Evolutionary conservation across 2,113 vertebrate species (phyloP), one percentile per base, ranked within the genome.

Genomic region (Syngnathus scovelli): DNA sequence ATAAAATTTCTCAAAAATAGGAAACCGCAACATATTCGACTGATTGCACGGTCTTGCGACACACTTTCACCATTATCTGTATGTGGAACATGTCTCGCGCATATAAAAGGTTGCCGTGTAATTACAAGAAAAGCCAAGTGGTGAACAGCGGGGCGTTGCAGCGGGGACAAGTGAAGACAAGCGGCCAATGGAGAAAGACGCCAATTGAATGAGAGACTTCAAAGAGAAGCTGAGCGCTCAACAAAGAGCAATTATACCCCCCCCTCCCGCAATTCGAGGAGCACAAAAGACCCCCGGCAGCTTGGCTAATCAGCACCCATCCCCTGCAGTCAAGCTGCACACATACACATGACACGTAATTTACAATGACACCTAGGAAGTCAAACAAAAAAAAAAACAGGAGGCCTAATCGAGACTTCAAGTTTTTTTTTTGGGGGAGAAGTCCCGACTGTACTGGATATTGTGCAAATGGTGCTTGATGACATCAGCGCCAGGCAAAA

Each of bases 151-250:
- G 54, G 68, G 73, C 64, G 61, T 71, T 67, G 81, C 65, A 69
- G 66, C 62, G 54, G 21, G 55, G 64, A 70, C 55, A 66, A 66
- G 73, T 38, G 48, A 75, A 64, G 79, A 54, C 52, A 63, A 67
- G 68, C 69, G 43, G 76, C 66, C 61, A 77, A 79, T 78, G 75
- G 79, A 77, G 68, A 64, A 83, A 76, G 78, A 79, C 78, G 75
- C 76, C 71, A 82, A 86, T 65, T 84, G 78, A 88, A 87, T 71
- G 86, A 87, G 69, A 86, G 82, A 85, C 89, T 88, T 90, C 86
- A 88, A 88, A 86, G 84, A 78, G 81, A 82, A 54, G 75, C 78
- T 66, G 81, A 81, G 76, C 72, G 71, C 46, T 66, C 72, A 85
- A 87, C 84, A 87, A 88, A 87, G 86, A 86, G 85, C 83, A 82